Base-by-base conservation (phyloP, 2,888 invertebrate genomes). In the Ganaspis brasiliensis region DNA sequence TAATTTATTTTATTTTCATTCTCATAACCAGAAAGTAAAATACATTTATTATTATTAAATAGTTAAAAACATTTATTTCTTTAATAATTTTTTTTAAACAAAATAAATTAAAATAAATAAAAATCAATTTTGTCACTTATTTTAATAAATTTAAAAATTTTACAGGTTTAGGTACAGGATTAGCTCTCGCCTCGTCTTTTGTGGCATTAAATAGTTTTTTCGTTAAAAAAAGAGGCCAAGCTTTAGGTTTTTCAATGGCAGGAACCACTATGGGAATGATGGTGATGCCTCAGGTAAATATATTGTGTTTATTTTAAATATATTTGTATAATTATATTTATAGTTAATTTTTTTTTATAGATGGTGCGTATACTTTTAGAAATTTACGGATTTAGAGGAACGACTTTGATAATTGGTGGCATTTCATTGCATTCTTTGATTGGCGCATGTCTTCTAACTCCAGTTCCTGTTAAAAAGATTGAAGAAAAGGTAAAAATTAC, bases 161-260 rank as follows among this genome's bases (percentile, higher is more conserved):
- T n/a, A 31, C 90, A 95, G 95, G 95, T 85, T 94, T 96, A 83
- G 96, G 96, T 35, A 95, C 95, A 74, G 96, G 96, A 10, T 92
- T 96, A 40, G 95, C 96, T 0, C 95, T 95, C 16, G 94, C 96
- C 14, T 95, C 96, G 14, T 95, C 96, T 0, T 96, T 96, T 90
- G 96, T 96, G 10, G 95, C 96, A 0, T 91, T 96, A 2, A 96
- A 96, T 91, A 95, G 96, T 87, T 96, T 95, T 89, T 96, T 96
- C 88, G 93, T 94, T 16, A 94, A 95, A 89, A 95, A 95, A 89
- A 94, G 96, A 24, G 96, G 96, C 0, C 96, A 96, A 89, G 96
- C 96, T 0, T 95, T 96, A 8, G 96, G 96, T 0, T 92, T 96
- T 26, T 96, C 96, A 0, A 95, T 96, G 94, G 96, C 96, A 0